Evolutionary conservation across 2,797 vertebrate species (phyloP), one percentile per base, ranked within the genome.

Genomic region (Champsocephalus esox): DNA sequence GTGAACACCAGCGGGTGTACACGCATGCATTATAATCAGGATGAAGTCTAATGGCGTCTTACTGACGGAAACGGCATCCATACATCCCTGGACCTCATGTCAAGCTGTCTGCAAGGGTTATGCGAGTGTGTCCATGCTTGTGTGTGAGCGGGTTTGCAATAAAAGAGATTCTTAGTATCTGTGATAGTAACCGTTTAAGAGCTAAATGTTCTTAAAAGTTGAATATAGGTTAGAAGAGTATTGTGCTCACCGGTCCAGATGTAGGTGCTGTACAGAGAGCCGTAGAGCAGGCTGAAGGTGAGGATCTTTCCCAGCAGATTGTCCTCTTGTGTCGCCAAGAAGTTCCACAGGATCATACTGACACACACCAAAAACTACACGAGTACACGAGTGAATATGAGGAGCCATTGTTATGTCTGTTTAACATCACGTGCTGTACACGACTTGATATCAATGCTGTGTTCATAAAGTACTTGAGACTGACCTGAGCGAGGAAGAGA

Each of bases 191-290:
- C 28, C 28, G 28, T 28, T 28, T 28, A 28, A 28, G 5, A 28
- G 4, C 28, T 28, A 28, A 28, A 28, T 28, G 5, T 28, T 28
- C 28, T 28, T 28, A 28, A 28, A 28, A 28, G 28, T 28, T 28
- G 28, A 28, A 28, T 28, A 1, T 28, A 4, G 28, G 28, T 28
- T 28, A 5, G 5, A 28, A 28, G 4, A 28, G 28, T 28, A 28
- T 28, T 28, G 1, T 28, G 3, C 7, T 44, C 89, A 97, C 98
- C 98, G 89, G 98, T 96, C 98, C 98, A 99, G 2, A 98, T 80
- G 83, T 98, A 99, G 44, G 97, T 97, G 93, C 98, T 97, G 87
- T 99, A 99, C 76, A 99, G 94, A 24, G 97, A 96, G n/a, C 97
- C 96, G 59, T 99, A 99, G 17, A 99, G 95, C 65, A 99, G 81